Evolutionary conservation across 2,797 vertebrate species (phyloP), one percentile per base, ranked within the genome.

Genomic region (Intellagama lesueurii): DNA sequence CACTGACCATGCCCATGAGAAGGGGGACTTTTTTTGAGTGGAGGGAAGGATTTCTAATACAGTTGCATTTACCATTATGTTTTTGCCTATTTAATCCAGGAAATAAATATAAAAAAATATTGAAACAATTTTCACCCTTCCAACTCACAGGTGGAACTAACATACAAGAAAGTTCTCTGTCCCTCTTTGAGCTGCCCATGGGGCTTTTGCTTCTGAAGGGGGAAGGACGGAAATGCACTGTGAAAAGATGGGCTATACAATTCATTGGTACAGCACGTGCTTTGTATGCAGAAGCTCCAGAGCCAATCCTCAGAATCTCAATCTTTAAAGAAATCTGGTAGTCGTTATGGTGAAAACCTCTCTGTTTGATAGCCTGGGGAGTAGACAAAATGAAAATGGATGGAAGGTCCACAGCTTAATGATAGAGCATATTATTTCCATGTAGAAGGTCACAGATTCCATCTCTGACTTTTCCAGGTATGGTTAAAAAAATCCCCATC

Each of bases 31-130:
- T 32, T 78, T 26, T 26, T 12, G 22, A 77, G 22, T 77, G 35
- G 5, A n/a, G 28, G 24, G 35, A 9, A 19, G 22, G 52, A 72
- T 12, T 72, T 70, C 24, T 19, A 64, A 30, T 30, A 7, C 69
- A 73, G 68, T 77, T 73, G 32, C 5, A 11, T 69, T 28, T 73
- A 35, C 0, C 2, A 14, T 76, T 64, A 75, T 70, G 30, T 47
- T 78, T 17, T 16, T 6, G 64, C 30, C 28, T 40, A 70, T 56
- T 88, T 60, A 79, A 84, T 84, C 47, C 11, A 84, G 14, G 44
- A 56, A 84, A 47, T 14, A 88, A 56, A 83, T 28, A 83, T 35
- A 75, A 77, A 69, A 8, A 83, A 78, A 77, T 83, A 7, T 49
- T 69, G 87, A 83, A 88, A 22, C 7, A 66, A 78, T 81, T 40